Base-by-base conservation (phyloP, 2,888 invertebrate species). In the Troglohyphantes excavatus region DNA sequence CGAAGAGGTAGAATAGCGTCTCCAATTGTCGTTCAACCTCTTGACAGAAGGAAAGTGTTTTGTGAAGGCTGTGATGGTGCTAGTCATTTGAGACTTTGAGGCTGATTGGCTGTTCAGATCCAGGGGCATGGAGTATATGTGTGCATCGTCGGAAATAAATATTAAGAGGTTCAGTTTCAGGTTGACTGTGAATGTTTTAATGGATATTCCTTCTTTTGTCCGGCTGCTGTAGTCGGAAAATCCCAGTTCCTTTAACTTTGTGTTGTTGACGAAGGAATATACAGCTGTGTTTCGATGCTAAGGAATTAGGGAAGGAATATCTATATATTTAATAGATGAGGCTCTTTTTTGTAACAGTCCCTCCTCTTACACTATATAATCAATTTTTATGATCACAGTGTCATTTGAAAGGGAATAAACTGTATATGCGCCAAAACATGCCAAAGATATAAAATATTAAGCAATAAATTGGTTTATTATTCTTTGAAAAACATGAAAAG, bases 1-100 rank as follows among this genome's bases (percentile, higher is more conserved):
- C 1, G 53, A 72, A 33, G 72, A 65, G 5, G 43, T 65, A 0
- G 85, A 84, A 39, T 65, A 68, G 0, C 81, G 46, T 29, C 81
- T 72, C 7, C 43, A 39, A 7, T 33, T 53, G 11, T 73, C 68
- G 29, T 70, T 78, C 23, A 85, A 11, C 46, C 79, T 63, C 29
- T 61, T 29, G 0, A 85, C 81, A 23, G 90, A 90, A 2, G 90
- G 90, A 61, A 75, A 73, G 11, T 85, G 85, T 46, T 90, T 90
- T 6, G 90, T 68, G 19, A 90, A 90, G 19, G 90, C 90, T 23
- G 90, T 90, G 13, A 90, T 43, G 23, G 46, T 63, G 17, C 78
- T 19, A 19, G 19, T 7, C 13, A 61, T 21, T 3, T 73, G 53
- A 19, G 61, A 0, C 29, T 13, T 46, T n/a, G 61, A 17, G 26